These are phyloP conservation scores for Poecilia latipinna DNA, from an alignment of 2,113 vertebrate species.

Conservation along the genomic window DNA sequence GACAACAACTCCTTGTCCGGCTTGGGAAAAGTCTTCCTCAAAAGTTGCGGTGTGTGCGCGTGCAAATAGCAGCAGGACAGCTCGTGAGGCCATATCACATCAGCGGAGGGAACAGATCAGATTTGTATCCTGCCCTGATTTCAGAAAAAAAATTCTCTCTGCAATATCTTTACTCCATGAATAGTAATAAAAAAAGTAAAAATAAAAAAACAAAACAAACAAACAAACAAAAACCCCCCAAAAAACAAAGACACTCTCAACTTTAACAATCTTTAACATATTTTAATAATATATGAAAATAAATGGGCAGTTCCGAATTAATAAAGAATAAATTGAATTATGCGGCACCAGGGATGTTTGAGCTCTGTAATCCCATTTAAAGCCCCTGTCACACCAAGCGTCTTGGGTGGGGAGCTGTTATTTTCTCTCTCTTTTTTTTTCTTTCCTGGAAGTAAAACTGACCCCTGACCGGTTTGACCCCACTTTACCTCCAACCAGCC, in stretches of 20 bases:
- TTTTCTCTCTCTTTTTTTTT: background rate
- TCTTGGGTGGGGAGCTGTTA: slow-evolving; percentile 47
- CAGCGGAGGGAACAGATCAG: slow-evolving; percentile 24
- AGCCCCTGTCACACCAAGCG: slow-evolving; percentile 38
- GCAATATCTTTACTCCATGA: slow-evolving; percentile 3
- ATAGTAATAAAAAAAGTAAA: background rate
- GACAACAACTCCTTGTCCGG: slow-evolving; percentile 23
- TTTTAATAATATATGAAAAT: slow-evolving; percentile 10
- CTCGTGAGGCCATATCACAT: slow-evolving; percentile 5
- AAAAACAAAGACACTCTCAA: too few relatives aligned
- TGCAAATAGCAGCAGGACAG: slow-evolving; percentile 25
- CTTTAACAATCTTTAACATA: background rate
- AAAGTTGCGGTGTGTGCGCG: background rate
- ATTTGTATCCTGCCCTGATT: slow-evolving; percentile 7
- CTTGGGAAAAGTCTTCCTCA: background rate
- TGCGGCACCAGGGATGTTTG: slow-evolving; percentile 35
- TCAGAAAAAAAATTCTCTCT: too few relatives aligned
- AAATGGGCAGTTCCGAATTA: slow-evolving; percentile 35
- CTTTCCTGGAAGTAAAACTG: slow-evolving; percentile 52
- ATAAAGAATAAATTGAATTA: slow-evolving; percentile 28
- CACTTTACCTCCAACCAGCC: slow-evolving; percentile 54
- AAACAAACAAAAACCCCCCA: too few relatives aligned
- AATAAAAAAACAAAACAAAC: background rate
- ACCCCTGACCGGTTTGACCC: slow-evolving; percentile 67
- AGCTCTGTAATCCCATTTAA: slow-evolving; percentile 53